Base-by-base conservation (phyloP, 2,888 invertebrate genomes). In the Bembecia ichneumoniformis region DNA sequence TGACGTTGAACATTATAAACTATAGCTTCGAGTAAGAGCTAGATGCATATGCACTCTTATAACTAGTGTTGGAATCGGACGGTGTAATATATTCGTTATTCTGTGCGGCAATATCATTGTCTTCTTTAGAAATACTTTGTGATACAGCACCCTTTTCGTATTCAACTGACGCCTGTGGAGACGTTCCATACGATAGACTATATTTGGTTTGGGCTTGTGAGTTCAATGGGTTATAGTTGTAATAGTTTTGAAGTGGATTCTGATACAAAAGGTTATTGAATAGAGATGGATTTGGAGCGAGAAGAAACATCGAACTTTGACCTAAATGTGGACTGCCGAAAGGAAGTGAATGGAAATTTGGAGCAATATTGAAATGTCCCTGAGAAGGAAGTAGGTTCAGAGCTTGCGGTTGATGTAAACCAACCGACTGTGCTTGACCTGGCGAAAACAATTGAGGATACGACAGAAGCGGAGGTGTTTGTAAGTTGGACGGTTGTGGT, bases 161-260 rank as follows among this genome's bases (percentile, higher is more conserved):
- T 44, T 83, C 87, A 14, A 63, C 55, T 1, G 72, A 61, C 3
- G 68, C 63, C 20, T 71, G 63, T 1, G 72, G 58, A 1, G 66
- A 58, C 1, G 53, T 16, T 34, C 62, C 66, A 49, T 79, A 79
- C 1, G 74, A 60, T 17, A 74, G 57, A 15, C 67, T 74, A 49
- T 81, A 79, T 52, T 82, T 84, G 49, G 81, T 80, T 52, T 82
- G 83, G 0, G 71, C 66, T 60, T 84, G 87, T 5, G 77, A 59
- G 53, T 68, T 77, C 3, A 73, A 60, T 16, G 82, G 82, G 53
- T 82, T 79, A 49, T 84, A 87, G 49, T 80, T 82, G 51, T 79
- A 82, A 16, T 83, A 67, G 45, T 69, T 76, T 55, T 81, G 84
- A 0, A 68, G 63, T 3, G 81, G 76, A 49, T 75, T 79, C 0